Base-by-base conservation (phyloP, 2,113 vertebrate genomes). In the Lophura nycthemera region DNA sequence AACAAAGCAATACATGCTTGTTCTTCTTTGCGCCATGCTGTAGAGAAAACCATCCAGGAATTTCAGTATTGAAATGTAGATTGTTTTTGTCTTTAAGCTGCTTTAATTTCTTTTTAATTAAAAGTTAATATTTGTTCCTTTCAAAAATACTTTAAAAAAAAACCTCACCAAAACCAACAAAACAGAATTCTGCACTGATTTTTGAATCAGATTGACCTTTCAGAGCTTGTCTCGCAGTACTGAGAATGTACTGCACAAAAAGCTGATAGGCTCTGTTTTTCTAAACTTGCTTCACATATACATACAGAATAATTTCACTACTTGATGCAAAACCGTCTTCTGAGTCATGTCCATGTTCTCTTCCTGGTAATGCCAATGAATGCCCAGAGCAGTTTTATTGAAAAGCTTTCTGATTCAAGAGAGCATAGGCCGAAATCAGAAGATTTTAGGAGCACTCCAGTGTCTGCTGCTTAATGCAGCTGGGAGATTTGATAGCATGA, bases 241-340 rank as follows among this genome's bases (percentile, higher is more conserved):
- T 22, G 47, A 40, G 43, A 69, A 34, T 11, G 13, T 66, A 20
- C 17, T 52, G 6, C 74, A 47, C 19, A 50, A n/a, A 50, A n/a
- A 79, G 29, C 86, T 45, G 48, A 22, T 27, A 42, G 54, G 82
- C 30, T 66, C 29, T 21, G 30, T 20, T 50, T 60, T 54, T 40
- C 32, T 85, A 21, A 38, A 20, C 64, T 89, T 65, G 60, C 8
- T n/a, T 86, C 54, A 38, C n/a, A 16, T 20, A 19, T 3, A 73
- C 16, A 57, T 47, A 59, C 3, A 2, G 27, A 88, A 14, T 79
- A 52, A 60, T 83, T 78, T 52, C n/a, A 47, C 40, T 8, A 5
- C 40, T 85, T 2, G 77, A 14, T 0, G 0, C 40, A 34, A 45
- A 70, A n/a, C n/a, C 61, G 8, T 42, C 25, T 63, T 8, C 0